Base-by-base conservation (phyloP, 2,797 vertebrate genomes). In the Buceros bicornis region DNA sequence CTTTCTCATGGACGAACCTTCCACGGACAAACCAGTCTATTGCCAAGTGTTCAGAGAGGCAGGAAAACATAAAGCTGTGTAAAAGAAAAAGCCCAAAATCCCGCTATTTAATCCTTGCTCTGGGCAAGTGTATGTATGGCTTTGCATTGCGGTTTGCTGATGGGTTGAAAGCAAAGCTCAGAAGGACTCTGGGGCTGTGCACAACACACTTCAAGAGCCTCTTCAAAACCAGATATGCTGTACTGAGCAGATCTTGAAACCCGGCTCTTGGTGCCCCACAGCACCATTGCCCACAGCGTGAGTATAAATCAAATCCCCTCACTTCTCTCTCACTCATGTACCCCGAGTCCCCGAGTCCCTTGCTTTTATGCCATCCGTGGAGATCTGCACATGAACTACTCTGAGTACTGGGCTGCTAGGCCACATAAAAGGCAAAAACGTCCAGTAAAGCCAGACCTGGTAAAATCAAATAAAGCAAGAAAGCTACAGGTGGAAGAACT, bases 131-230 rank as follows among this genome's bases (percentile, higher is more conserved):
- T 20, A 4, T 28, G 31, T 69, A 7, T 10, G 20, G n/a, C 48
- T 83, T 78, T 11, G 20, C 31, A 22, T 12, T 83, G 60, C 0
- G 0, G 14, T 57, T 84, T 47, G 43, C 21, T 1, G 0, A 13
- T 5, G n/a, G 11, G 15, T 20, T 45, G 50, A 73, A 83, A 83
- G 50, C 50, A 35, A 84, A 76, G 42, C 42, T 86, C 31, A 28
- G 25, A 86, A 69, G 33, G 33, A 37, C 31, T 57, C 17, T 25
- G 24, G 33, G 22, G 10, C 19, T 70, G 42, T 62, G 25, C 29
- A 37, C 28, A 56, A 65, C 25, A 53, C 22, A 73, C 37, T 35
- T 35, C 31, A 73, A 64, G 50, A 78, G 35, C 51, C 56, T 56
- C 73, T 66, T 19, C 56, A 47, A 83, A 83, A 31, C 11, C 26